phyloP scores from a whole-genome alignment of 1,140 invertebrate genomes.

The Aphis gossypii region DNA sequence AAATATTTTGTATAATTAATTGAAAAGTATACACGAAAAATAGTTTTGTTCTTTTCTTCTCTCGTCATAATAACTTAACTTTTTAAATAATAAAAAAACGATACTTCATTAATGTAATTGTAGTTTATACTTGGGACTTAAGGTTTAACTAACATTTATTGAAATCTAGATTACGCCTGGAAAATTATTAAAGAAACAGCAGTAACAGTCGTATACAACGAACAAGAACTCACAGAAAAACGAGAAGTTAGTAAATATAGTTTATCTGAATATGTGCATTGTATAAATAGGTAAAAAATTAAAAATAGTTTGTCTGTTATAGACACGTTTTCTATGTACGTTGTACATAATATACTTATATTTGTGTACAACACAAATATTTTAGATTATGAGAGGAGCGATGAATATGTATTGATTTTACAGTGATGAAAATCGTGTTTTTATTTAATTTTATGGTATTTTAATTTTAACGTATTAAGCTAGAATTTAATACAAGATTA shows the following conservation, averaged over 20 bases:
- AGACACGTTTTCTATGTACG: no score
- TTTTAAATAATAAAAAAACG: background rate
- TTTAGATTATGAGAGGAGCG: background rate
- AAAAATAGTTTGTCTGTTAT: no score
- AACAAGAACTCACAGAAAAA: conserved; percentile 68
- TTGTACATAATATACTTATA: no score
- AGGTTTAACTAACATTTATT: background rate
- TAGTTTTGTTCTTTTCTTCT: background rate
- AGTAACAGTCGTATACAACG: conserved; percentile 61
- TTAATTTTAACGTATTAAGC: background rate
- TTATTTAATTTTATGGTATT: background rate
- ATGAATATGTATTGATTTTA: background rate
- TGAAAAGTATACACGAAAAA: background rate
- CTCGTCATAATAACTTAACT: background rate
- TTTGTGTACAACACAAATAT: background rate
- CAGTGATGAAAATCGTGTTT: background rate
- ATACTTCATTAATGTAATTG: background rate
- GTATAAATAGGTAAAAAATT: no score
- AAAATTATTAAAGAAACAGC: conserved; percentile 85
- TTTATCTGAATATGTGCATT: background rate
- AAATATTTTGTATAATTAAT: background rate
- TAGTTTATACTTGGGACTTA: background rate
- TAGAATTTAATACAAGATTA: background rate
- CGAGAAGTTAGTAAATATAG: conserved; percentile 57
- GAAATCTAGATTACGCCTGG: conserved; percentile 83